A percentile compares a stretch with the other conserved stretches of the same genome.
Conservation (phyloP, 2,113 vertebrate species). For the Spea bombifrons region DNA sequence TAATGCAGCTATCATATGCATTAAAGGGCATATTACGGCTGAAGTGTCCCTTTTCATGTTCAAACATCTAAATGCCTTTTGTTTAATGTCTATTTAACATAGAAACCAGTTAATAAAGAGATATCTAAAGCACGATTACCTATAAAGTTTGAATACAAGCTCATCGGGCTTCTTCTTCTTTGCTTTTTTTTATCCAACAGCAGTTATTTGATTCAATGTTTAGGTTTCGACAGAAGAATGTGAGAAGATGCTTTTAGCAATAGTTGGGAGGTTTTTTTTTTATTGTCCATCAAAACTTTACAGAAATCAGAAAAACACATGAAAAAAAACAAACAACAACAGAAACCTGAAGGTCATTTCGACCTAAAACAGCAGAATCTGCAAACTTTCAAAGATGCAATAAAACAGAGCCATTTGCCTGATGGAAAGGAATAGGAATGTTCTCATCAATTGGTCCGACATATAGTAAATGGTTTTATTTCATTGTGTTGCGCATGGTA, state of each 20-base stretch:
- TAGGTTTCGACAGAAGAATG: background rate
- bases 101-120: no score
- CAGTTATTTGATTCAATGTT: no score
- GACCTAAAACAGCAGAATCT: conserved; percentile 40
- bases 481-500: conserved; percentile 33
- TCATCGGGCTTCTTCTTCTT: no score
- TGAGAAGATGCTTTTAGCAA: conserved; percentile 15
- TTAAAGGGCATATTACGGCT: no score
- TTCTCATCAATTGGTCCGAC: conserved; percentile 35
- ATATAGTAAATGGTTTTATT: conserved; percentile 33
- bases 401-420: conserved; percentile 35
- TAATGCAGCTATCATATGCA: no score
- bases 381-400: conserved; percentile 21
- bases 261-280: conserved; percentile 42
- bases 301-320: background rate
- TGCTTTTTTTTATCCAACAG: no score
- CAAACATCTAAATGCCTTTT: no score
- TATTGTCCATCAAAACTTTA: conserved; percentile 24
- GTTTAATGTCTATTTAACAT: no score
- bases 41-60: no score
- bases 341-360: conserved; percentile 26
- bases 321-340: background rate
- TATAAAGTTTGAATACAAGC: no score
- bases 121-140: no score
- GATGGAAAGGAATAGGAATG: conserved; percentile 39